Evolutionary conservation across 2,797 vertebrate species (phyloP).

Genomic region (Dipus sagitta): DNA sequence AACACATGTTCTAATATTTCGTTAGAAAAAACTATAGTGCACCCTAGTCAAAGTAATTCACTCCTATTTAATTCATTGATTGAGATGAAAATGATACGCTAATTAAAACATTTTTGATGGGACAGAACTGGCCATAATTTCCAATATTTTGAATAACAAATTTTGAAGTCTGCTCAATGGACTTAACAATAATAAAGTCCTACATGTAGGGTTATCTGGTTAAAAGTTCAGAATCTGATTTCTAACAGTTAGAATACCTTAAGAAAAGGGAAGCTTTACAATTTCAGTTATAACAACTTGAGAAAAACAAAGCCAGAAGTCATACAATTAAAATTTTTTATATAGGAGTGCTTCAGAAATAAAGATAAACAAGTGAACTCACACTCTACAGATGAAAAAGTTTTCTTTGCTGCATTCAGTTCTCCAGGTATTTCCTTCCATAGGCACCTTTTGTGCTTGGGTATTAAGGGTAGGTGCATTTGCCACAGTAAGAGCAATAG

Average conservation of each 20-base stretch:
- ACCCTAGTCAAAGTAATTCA: slow-evolving; percentile 48
- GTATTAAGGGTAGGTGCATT: background rate
- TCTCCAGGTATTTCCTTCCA: background rate
- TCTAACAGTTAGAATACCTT: background rate
- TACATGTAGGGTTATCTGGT: background rate
- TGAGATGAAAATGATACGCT: slow-evolving; percentile 45
- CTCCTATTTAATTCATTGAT: slow-evolving; percentile 51
- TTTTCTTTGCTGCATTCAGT: background rate
- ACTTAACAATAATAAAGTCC: background rate
- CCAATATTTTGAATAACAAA: slow-evolving; percentile 56
- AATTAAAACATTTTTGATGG: slow-evolving; percentile 52
- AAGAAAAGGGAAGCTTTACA: background rate
- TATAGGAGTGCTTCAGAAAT: background rate
- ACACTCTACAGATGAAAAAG: background rate
- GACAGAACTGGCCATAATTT: slow-evolving; percentile 45
- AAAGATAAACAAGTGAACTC: background rate
- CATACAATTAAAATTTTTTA: background rate
- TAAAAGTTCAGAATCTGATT: slow-evolving; percentile 40
- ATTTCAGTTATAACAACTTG: background rate
- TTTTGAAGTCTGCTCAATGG: slow-evolving; percentile 29
- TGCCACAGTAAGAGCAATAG: background rate
- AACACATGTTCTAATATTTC: slow-evolving; percentile 60
- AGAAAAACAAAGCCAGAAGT: background rate
- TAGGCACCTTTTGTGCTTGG: background rate
- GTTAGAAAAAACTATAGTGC: slow-evolving; percentile 48